A percentile compares a stretch with the other conserved stretches of the same genome.
Conservation (phyloP, 2,113 vertebrate genomes). For the Poecilia latipinna region DNA sequence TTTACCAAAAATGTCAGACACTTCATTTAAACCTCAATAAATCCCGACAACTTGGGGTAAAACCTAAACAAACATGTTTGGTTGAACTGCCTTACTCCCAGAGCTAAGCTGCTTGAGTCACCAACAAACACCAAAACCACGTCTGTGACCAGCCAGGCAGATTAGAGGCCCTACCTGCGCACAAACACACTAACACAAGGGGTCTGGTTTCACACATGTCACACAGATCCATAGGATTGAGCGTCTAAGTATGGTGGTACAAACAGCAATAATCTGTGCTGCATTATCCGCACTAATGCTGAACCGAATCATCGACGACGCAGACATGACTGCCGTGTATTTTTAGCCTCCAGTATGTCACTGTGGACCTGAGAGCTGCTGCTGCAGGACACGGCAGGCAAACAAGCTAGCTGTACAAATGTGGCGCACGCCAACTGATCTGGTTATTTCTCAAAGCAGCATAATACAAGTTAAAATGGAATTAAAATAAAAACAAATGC, state of each 20-base stretch:
- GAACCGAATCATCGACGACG: slow-evolving; percentile 20
- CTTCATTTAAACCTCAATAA: background rate
- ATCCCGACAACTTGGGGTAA: background rate
- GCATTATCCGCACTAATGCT: slow-evolving; percentile 36
- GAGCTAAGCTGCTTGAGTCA: slow-evolving; percentile 18
- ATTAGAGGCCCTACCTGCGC: background rate
- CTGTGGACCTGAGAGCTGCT: slow-evolving; percentile 1
- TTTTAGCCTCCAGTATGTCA: slow-evolving; percentile 33
- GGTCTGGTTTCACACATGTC: background rate
- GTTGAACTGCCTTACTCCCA: background rate
- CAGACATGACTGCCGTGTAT: slow-evolving; percentile 5
- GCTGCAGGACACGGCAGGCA: background rate
- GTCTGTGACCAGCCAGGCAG: slow-evolving; percentile 4
- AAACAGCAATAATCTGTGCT: slow-evolving; percentile 21
- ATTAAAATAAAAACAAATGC: too few relatives aligned
- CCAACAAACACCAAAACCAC: slow-evolving; percentile 30
- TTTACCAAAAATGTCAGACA: background rate
- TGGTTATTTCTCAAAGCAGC: background rate
- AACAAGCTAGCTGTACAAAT: background rate
- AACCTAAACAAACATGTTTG: too few relatives aligned
- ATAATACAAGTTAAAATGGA: background rate
- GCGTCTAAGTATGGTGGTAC: slow-evolving; percentile 5
- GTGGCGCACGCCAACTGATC: background rate
- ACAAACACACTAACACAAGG: background rate
- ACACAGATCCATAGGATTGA: slow-evolving; percentile 11